These are phyloP conservation scores for Euglossa dilemma DNA, from an alignment of 1,140 invertebrate species.

Conservation along the genomic window DNA sequence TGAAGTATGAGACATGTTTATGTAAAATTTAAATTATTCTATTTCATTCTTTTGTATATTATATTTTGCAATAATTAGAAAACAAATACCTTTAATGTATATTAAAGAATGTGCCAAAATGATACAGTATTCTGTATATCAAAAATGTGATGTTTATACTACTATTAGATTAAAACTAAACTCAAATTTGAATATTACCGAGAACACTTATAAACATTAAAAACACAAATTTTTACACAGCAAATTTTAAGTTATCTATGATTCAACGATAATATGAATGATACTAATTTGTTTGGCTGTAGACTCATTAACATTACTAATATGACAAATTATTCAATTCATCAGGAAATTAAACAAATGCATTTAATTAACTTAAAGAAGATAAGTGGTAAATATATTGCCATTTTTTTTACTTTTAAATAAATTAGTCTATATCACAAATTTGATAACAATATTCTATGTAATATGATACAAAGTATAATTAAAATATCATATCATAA, in stretches of 20 bases:
- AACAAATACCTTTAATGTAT: neutral
- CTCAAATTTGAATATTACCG: neutral
- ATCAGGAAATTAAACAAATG: slow-evolving; percentile 22
- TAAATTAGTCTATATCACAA: neutral
- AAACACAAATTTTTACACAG: neutral
- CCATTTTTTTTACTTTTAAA: neutral
- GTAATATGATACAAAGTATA: too few species aligned
- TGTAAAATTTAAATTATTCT: neutral
- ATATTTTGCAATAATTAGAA: neutral
- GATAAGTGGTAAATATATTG: slow-evolving; percentile 11
- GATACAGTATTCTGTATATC: slow-evolving; percentile 20
- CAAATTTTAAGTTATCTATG: neutral
- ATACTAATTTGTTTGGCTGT: neutral
- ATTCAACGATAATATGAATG: slow-evolving; percentile 9
- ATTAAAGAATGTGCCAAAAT: slow-evolving; percentile 32
- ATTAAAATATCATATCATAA: slow-evolving; percentile 19
- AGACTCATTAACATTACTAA: slow-evolving; percentile 25
- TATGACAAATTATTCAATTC: slow-evolving; percentile 10
- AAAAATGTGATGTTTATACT: slow-evolving; percentile 6
- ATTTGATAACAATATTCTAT: neutral
- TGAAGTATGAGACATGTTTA: slow-evolving; percentile 12
- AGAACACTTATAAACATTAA: neutral
- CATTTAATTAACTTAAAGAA: slow-evolving; percentile 43
- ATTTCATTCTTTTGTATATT: neutral
- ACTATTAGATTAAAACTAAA: neutral